phyloP scores from a whole-genome alignment of 2,113 vertebrate genomes.

The Atherinomorus stipes region DNA sequence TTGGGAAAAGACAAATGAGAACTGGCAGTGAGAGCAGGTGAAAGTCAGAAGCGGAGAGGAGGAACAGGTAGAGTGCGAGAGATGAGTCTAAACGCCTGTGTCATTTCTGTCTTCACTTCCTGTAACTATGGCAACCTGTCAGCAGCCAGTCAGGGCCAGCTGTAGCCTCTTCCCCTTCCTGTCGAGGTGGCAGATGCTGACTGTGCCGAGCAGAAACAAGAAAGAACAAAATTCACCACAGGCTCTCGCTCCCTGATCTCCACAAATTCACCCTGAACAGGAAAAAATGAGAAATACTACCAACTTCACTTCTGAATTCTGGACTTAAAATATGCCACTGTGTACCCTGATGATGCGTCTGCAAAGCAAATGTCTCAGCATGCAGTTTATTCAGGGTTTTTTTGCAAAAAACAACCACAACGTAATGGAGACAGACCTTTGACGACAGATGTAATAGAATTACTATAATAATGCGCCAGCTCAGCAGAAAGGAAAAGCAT shows the following conservation, averaged over 20 bases:
- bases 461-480: conserved; percentile 66
- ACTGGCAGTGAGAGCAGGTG: conserved; percentile 51
- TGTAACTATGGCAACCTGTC: conserved; percentile 87
- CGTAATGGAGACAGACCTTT: conserved; percentile 27
- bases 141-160: conserved; percentile 82
- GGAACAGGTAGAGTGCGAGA: conserved; percentile 70
- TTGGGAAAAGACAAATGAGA: conserved; percentile 45
- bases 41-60: conserved; percentile 63
- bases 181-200: conserved; percentile 78
- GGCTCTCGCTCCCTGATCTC: conserved; percentile 27
- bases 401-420: conserved; percentile 35
- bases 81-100: conserved; percentile 69
- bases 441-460: conserved; percentile 61
- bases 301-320: background rate
- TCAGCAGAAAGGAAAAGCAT: conserved; percentile 64
- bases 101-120: conserved; percentile 84
- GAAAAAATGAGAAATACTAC: background rate
- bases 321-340: conserved; percentile 31
- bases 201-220: conserved; percentile 58
- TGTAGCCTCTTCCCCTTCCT: conserved; percentile 84
- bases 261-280: conserved; percentile 32
- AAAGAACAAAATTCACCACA: conserved; percentile 44
- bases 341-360: conserved; percentile 4
- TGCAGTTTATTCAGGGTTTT: conserved; percentile 15
- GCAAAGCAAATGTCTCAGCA: conserved; percentile 8